Conservation (phyloP, 1,140 invertebrate genomes). For the Pseudomyrmex concolor region DNA sequence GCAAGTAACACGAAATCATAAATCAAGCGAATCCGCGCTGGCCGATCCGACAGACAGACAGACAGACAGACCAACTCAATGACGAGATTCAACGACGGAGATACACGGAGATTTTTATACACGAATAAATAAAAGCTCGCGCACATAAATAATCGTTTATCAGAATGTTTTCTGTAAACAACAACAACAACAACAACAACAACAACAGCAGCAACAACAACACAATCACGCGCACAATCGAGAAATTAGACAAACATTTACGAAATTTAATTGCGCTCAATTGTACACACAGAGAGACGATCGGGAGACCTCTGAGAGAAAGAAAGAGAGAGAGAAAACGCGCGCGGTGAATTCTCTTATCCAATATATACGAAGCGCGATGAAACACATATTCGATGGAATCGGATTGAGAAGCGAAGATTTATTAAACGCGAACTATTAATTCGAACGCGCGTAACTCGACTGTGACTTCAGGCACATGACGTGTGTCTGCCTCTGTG, state of each 20-base stretch:
- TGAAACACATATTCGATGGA: slow-evolving; percentile 2
- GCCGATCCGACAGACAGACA: not conserved
- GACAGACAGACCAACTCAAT: not conserved
- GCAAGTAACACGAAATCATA: slow-evolving; percentile 34
- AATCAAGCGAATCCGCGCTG: slow-evolving; percentile 18
- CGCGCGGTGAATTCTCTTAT: slow-evolving; percentile 2
- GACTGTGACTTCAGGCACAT: slow-evolving; percentile 21
- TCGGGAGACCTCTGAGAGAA: not conserved
- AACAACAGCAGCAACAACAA: not conserved
- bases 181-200: not conserved
- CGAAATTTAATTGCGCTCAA: too few species aligned
- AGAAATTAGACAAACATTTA: not conserved
- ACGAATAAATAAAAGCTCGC: slow-evolving; percentile 22
- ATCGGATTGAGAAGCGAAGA: slow-evolving; percentile 27
- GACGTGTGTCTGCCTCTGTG: not conserved
- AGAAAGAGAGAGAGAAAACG: not conserved
- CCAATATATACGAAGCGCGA: slow-evolving; percentile 5
- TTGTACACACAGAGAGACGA: too few species aligned
- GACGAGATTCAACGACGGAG: not conserved
- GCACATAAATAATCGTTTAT: not conserved
- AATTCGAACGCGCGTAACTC: slow-evolving; percentile 36
- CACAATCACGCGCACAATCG: not conserved
- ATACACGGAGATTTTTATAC: not conserved
- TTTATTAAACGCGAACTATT: slow-evolving; percentile 38
- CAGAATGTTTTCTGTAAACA: too few species aligned